phyloP scores from a whole-genome alignment of 2,888 invertebrate genomes.

The Fragum sueziense region DNA sequence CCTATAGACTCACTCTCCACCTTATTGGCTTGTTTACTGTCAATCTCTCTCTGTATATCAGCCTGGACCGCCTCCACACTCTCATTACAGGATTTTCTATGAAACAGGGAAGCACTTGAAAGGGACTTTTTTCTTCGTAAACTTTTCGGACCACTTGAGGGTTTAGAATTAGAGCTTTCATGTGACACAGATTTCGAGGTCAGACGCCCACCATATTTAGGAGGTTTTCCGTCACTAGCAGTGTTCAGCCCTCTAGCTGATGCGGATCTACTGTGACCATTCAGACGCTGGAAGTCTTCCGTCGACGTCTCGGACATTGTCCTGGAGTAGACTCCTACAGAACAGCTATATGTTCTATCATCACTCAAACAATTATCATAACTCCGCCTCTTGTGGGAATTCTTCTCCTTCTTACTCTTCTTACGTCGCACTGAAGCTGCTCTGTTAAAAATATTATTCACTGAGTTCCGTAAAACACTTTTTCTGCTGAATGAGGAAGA shows the following conservation, averaged over 20 bases:
- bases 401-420: conserved; percentile 43
- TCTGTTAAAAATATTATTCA: conserved; percentile 56
- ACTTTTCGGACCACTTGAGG: conserved; percentile 51
- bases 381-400: conserved; percentile 41
- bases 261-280: not conserved
- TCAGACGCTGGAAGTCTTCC: not conserved
- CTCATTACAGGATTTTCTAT: conserved; percentile 42
- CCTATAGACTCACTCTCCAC: not conserved
- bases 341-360: conserved; percentile 52
- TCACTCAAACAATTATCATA: conserved; percentile 45
- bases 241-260: not conserved
- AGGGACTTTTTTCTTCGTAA: conserved; percentile 57
- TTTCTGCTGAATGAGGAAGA: conserved; percentile 45
- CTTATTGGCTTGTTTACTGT: conserved; percentile 6
- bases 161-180: conserved; percentile 43
- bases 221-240: conserved; percentile 34
- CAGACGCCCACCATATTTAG: conserved; percentile 37
- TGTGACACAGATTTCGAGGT: conserved; percentile 58
- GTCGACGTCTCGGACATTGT: conserved; percentile 36
- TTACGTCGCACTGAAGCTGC: conserved; percentile 38
- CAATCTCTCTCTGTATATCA: conserved; percentile 23
- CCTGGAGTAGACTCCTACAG: conserved; percentile 53
- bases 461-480: conserved; percentile 48
- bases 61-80: conserved; percentile 20
- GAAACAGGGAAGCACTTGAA: conserved; percentile 59